Evolutionary conservation across 2,113 vertebrate species (phyloP), one percentile per base, ranked within the genome.

Genomic region (Pandion haliaetus): DNA sequence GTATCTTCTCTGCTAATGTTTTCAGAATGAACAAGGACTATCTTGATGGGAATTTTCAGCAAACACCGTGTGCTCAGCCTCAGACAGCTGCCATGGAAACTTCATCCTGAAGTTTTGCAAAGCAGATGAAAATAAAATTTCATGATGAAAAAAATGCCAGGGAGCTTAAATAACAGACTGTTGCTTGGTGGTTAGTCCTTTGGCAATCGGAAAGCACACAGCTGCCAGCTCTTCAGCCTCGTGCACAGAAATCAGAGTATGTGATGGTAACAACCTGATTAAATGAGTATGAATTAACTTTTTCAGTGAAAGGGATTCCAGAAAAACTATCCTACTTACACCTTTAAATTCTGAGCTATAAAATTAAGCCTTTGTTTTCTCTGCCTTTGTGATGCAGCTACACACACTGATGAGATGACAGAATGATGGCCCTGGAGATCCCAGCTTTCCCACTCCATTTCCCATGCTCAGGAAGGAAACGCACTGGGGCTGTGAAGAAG

Each of bases 111-210:
- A 69, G 10, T 89, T 94, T 62, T 89, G 49, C 72, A 90, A 91
- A 86, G 86, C 57, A 80, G 71, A 47, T 91, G 78, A 96, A 94
- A 95, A 93, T 42, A 65, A 94, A 69, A 32, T 85, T 72, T 62
- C 82, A 38, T 45, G 57, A 73, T 62, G 62, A 77, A 84, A 88
- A 88, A 90, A 74, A 42, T 8, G 38, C 65, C 58, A 58, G 16
- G 72, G 44, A 91, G 34, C 54, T 74, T 91, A 85, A 95, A 95
- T 85, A 93, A 78, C 66, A 77, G 78, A 38, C 65, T 85, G 57
- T 71, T 91, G 8, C 70, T 94, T 58, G 23, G 84, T 91, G 89
- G 91, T 96, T 96, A 90, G 63, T 77, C 54, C 70, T 69, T 71
- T 95, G 95, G 93, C 93, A 97, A 73, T 12, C 1, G 5, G 67